Base-by-base conservation (phyloP, 2,888 invertebrate species). In the Eilema caniola region DNA sequence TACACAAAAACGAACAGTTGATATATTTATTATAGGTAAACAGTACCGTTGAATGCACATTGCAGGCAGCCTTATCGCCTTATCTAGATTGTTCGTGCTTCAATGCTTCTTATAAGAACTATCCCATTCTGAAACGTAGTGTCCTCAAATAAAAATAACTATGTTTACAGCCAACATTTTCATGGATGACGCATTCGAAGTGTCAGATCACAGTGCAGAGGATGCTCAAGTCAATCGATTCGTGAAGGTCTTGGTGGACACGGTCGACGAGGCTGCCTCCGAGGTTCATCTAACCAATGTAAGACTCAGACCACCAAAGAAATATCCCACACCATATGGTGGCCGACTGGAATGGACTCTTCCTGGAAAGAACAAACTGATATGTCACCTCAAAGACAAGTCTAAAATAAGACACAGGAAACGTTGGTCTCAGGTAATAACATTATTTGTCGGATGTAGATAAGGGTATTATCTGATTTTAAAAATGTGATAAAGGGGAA, bases 331-430 rank as follows among this genome's bases (percentile, higher is more conserved):
- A 0, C 98, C 98, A 0, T 98, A 98, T 77, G 98, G 98, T 0
- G 99, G 99, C 0, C 96, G 97, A 28, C 91, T 99, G 59, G 96
- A 97, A 1, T 98, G 98, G 98, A 97, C 96, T 0, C 90, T 99
- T 69, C 98, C 98, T 0, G 98, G 98, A 0, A 97, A 97, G 83
- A 98, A 98, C 28, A 97, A 97, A 88, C 94, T 99, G 92, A 96
- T 98, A 77, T 98, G 97, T 12, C 99, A 99, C 89, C 93, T 99
- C 72, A 99, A 99, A 89, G 98, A 99, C 90, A 98, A 98, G 86
- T 96, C 96, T 25, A 98, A 98, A 89, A 98, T 99, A 67, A 96
- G 99, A 53, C 97, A 98, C 85, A 97, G 98, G 87, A 99, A 99
- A 90, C 96, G 99, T 72, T 99, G 99, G 99, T 98, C 98, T 65